Percentiles rank a stretch among this genome's conserved stretches.
These are phyloP conservation scores for Hucho hucho DNA, from an alignment of 2,113 vertebrate genomes.

Conservation along the genomic window DNA sequence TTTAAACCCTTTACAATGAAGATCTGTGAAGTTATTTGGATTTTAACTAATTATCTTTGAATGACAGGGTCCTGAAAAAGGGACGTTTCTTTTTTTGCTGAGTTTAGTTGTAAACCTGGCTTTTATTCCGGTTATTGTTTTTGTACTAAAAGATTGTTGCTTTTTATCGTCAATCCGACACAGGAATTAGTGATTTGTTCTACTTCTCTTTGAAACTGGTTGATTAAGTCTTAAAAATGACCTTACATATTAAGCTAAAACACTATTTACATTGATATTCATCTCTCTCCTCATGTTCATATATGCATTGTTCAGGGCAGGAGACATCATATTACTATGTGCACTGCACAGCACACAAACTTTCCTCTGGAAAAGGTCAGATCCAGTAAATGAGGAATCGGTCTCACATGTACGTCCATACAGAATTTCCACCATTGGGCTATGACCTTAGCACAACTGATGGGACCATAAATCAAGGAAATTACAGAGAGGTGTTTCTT, in stretches of 20 bases:
- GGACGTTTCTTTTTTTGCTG: too few species aligned
- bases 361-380: slow-evolving; percentile 48
- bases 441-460: slow-evolving; percentile 56
- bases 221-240: not conserved
- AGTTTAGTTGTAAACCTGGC: slow-evolving; percentile 13
- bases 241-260: too few species aligned
- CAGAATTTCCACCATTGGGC: slow-evolving; percentile 43
- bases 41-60: too few species aligned
- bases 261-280: not conserved
- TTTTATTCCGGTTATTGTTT: slow-evolving; percentile 7
- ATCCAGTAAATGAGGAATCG: slow-evolving; percentile 35
- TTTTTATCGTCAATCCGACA: not conserved
- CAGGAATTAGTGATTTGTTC: not conserved
- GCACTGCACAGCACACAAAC: slow-evolving; percentile 22
- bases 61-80: too few species aligned
- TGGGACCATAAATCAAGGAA: slow-evolving; percentile 64
- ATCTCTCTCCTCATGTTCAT: not conserved
- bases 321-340: not conserved
- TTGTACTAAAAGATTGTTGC: not conserved
- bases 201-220: not conserved
- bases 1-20: too few species aligned
- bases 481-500: slow-evolving; percentile 40
- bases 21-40: too few species aligned
- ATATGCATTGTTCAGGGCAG: not conserved
- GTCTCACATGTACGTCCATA: slow-evolving; percentile 45